Percentiles rank a stretch among this genome's conserved stretches.
Evolutionary conservation across 2,113 vertebrate species (phyloP).

Genomic region (Octodon degus): DNA sequence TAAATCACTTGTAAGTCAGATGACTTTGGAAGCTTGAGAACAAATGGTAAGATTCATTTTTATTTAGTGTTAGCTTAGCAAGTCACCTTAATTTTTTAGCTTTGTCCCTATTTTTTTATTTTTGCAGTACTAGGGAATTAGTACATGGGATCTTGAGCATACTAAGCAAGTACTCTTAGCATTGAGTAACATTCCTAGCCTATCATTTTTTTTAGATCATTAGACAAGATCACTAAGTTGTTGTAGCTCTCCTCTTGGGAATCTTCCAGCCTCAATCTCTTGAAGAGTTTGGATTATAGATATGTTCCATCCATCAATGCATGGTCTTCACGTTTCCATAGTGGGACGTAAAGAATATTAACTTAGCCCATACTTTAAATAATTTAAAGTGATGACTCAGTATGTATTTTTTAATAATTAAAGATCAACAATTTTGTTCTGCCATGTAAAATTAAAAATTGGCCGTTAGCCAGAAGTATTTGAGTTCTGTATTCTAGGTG

Average conservation of each 20-base stretch:
- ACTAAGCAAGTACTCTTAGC: neutral
- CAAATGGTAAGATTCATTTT: constrained; percentile 45
- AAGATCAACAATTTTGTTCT: neutral
- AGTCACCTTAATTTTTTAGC: constrained; percentile 27
- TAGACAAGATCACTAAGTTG: neutral
- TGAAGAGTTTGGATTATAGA: neutral
- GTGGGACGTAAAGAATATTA: neutral
- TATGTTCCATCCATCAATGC: neutral
- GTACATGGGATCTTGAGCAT: neutral
- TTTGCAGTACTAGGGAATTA: neutral
- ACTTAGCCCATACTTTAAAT: constrained; percentile 46
- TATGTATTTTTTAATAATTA: neutral
- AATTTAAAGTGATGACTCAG: constrained; percentile 32
- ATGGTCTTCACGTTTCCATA: neutral
- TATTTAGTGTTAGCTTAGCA: neutral
- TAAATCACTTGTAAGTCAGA: neutral
- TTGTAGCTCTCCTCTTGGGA: neutral
- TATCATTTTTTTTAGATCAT: neutral
- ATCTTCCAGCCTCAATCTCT: neutral
- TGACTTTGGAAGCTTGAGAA: constrained; percentile 34
- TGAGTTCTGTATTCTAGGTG: constrained; percentile 34
- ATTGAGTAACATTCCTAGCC: neutral
- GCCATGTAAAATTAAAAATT: constrained; percentile 43
- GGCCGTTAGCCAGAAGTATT: constrained; percentile 48
- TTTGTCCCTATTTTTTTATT: neutral